Evolutionary conservation across 2,797 vertebrate species (phyloP).

Genomic region (Oceanodroma leucorhoa): DNA sequence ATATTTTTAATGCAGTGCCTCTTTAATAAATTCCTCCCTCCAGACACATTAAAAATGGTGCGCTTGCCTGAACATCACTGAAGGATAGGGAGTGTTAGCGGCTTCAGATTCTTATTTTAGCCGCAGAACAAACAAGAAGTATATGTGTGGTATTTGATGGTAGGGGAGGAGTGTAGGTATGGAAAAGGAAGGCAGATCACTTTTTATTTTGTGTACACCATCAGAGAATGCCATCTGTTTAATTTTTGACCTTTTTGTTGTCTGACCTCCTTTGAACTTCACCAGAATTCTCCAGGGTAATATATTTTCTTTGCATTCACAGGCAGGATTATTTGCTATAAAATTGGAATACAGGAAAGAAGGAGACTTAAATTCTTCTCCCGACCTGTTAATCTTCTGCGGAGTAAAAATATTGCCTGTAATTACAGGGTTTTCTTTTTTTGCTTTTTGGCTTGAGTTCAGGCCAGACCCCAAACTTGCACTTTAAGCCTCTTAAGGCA

Average conservation of each 20-base stretch:
- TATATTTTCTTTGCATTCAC: neutral
- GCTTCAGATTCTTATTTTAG: neutral
- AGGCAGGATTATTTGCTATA: slow-evolving; percentile 53
- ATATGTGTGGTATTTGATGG: neutral
- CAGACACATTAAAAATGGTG: slow-evolving; percentile 49
- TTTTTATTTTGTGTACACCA: neutral
- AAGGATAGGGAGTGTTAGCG: neutral
- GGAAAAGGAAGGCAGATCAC: neutral
- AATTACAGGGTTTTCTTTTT: neutral
- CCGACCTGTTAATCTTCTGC: slow-evolving; percentile 48
- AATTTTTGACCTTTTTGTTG: slow-evolving; percentile 37
- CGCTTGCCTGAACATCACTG: neutral
- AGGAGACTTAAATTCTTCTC: slow-evolving; percentile 40
- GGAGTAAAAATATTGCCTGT: slow-evolving; percentile 11
- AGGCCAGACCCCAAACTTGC: slow-evolving; percentile 3
- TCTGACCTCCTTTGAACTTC: slow-evolving; percentile 49
- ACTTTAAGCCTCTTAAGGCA: slow-evolving; percentile 14
- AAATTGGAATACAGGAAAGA: slow-evolving; percentile 27
- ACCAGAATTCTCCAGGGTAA: slow-evolving; percentile 43
- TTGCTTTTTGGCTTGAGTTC: neutral
- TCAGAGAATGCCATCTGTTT: neutral
- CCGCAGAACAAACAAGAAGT: neutral
- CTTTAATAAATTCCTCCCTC: slow-evolving; percentile 66
- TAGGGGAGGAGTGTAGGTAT: neutral
- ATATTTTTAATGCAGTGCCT: slow-evolving; percentile 67